These are phyloP conservation scores for Pocillopora meandrina DNA, from an alignment of 92 coral and sea anemone species.

Conservation along the genomic window DNA sequence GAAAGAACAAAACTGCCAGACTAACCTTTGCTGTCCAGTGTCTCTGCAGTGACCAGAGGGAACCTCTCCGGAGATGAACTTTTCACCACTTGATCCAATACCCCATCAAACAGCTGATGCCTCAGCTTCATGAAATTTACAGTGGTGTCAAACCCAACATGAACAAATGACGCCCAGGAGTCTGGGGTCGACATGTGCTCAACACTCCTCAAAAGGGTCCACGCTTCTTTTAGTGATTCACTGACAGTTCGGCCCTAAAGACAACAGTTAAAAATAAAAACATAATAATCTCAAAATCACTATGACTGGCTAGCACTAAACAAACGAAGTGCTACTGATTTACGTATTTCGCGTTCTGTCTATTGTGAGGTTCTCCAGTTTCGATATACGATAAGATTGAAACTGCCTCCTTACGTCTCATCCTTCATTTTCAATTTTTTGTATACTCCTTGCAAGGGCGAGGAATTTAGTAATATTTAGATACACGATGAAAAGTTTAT, in stretches of 20 bases:
- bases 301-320: background rate
- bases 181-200: conserved; percentile 66
- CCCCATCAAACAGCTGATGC: conserved; percentile 57
- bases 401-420: no score
- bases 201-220: conserved; percentile 50
- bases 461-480: no score
- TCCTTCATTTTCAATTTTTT: no score
- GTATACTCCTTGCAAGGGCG: no score
- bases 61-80: conserved; percentile 57
- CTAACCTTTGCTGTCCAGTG: conserved; percentile 54
- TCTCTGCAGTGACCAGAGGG: conserved; percentile 45
- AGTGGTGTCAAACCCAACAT: conserved; percentile 80
- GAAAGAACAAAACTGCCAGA: background rate
- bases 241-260: conserved; percentile 68
- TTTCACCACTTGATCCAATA: conserved; percentile 59
- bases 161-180: conserved; percentile 81
- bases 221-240: conserved; percentile 66
- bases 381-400: no score
- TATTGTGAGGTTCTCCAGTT: no score
- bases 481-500: no score
- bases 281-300: background rate
- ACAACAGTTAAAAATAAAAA: background rate
- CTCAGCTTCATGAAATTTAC: conserved; percentile 66
- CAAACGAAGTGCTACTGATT: background rate
- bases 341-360: no score